Conservation (phyloP, 2,113 vertebrate genomes). For the Lepidothrix coronata region DNA sequence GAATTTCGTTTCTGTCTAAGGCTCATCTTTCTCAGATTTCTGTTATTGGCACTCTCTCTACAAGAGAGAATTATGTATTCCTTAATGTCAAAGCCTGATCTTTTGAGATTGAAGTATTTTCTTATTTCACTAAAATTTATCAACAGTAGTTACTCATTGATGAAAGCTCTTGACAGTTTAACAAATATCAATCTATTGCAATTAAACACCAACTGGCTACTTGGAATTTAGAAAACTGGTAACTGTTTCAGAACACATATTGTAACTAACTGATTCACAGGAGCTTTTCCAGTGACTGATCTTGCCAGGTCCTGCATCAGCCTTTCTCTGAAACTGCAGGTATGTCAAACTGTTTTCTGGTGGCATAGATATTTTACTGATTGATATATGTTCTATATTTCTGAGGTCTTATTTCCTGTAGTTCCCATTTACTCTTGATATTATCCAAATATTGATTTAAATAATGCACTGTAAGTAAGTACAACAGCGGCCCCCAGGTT, state of each 20-base stretch:
- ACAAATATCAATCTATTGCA: neutral
- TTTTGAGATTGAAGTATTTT: neutral
- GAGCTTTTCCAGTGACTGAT: neutral
- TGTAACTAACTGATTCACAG: neutral
- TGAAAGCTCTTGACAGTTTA: neutral
- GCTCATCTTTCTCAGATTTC: neutral
- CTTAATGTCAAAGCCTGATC: neutral
- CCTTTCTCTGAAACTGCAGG: neutral
- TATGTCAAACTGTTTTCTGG: neutral
- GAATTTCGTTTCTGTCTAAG: neutral
- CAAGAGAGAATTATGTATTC: neutral
- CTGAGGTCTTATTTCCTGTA: neutral
- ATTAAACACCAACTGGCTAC: neutral
- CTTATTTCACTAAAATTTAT: neutral
- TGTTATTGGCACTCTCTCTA: neutral
- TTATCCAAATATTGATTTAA: slow-evolving; percentile 19
- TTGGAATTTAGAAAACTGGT: neutral
- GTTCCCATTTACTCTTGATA: neutral
- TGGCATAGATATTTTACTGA: neutral
- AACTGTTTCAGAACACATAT: neutral
- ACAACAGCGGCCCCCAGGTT: neutral
- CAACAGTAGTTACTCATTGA: neutral
- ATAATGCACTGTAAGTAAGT: neutral
- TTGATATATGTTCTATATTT: neutral
- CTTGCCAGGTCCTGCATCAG: neutral